phyloP scores from a whole-genome alignment of 2,113 vertebrate species.

The Ctenomys sociabilis region DNA sequence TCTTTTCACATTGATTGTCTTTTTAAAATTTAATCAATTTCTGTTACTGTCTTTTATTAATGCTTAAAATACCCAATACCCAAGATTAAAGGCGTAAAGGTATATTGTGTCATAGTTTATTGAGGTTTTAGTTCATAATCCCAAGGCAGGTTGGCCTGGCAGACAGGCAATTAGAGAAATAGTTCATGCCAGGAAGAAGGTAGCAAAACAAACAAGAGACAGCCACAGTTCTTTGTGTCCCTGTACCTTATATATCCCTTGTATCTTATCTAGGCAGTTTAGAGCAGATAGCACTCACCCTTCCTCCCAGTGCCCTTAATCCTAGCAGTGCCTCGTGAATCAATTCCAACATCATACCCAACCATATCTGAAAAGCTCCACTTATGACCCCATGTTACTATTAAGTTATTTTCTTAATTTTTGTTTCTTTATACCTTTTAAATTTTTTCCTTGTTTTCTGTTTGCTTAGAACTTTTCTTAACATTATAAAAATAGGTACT shows the following conservation, averaged over 20 bases:
- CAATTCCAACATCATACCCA: not conserved
- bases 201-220: not conserved
- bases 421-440: not conserved
- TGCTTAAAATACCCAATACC: not conserved
- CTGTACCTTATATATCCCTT: no score
- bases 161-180: not conserved
- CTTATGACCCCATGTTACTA: not conserved
- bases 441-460: not conserved
- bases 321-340: not conserved
- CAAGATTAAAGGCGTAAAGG: not conserved
- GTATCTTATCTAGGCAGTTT: not conserved
- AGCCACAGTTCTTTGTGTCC: not conserved
- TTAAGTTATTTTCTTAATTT: not conserved
- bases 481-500: not conserved
- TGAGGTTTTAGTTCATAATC: not conserved
- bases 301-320: not conserved
- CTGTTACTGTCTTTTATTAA: not conserved
- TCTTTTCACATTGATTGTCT: conserved; percentile 18
- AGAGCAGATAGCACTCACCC: not conserved
- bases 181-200: not conserved
- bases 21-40: not conserved
- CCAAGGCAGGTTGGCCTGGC: not conserved
- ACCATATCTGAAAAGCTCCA: not conserved
- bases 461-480: conserved; percentile 19
- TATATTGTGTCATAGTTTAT: not conserved